Evolutionary conservation across 2,113 vertebrate genomes (phyloP).

Genomic region (Physeter macrocephalus): DNA sequence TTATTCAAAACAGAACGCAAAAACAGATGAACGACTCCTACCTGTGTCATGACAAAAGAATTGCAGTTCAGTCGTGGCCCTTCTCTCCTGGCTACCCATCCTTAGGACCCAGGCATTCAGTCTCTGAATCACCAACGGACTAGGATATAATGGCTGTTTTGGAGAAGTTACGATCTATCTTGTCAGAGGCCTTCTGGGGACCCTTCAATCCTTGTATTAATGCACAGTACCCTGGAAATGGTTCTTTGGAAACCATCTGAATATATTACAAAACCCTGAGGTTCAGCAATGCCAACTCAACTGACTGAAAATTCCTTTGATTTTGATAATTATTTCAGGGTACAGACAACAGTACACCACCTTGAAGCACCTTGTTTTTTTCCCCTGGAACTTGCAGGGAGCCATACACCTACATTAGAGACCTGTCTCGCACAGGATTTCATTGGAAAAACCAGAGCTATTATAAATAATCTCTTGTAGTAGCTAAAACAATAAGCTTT

Average conservation of each 20-base stretch:
- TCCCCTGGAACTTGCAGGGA: not conserved
- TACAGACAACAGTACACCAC: not conserved
- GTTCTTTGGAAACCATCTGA: conserved; percentile 37
- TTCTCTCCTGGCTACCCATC: not conserved
- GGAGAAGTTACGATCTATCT: not conserved
- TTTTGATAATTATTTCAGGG: not conserved
- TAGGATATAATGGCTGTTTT: not conserved
- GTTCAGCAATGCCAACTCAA: not conserved
- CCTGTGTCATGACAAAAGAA: not conserved
- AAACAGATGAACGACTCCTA: conserved; percentile 9
- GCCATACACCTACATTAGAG: not conserved
- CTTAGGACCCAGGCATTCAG: not conserved
- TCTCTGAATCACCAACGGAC: not conserved
- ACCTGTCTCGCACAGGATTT: conserved; percentile 1
- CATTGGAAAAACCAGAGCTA: conserved; percentile 29
- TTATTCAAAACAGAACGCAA: conserved; percentile 35
- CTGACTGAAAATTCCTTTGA: not conserved
- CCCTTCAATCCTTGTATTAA: conserved; percentile 42
- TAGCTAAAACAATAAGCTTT: not conserved
- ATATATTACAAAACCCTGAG: not conserved
- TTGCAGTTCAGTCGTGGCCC: not conserved
- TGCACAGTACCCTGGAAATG: not conserved
- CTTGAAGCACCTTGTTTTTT: not conserved
- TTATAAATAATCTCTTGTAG: conserved; percentile 28
- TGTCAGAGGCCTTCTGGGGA: not conserved